These are phyloP conservation scores for Zaprionus kolodkinae DNA, from an alignment of 1,140 invertebrate species.

Conservation along the genomic window DNA sequence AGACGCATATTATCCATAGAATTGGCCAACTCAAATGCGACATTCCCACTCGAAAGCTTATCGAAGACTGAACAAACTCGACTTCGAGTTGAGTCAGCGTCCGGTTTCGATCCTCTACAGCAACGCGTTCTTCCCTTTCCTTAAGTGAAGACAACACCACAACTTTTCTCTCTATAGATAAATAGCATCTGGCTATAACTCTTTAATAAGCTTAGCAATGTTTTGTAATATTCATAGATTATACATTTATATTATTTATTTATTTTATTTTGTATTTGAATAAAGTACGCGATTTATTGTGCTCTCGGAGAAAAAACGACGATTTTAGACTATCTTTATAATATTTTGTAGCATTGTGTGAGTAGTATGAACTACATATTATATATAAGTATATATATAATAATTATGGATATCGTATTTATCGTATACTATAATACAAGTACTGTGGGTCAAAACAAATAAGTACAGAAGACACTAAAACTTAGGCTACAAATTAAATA, in stretches of 20 bases:
- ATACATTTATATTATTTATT: constrained; percentile 35
- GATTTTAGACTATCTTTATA: constrained; percentile 15
- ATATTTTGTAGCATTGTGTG: constrained; percentile 34
- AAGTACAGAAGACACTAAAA: constrained; percentile 42
- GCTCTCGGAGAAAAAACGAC: constrained; percentile 54
- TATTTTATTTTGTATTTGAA: constrained; percentile 45
- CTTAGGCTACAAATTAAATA: constrained; percentile 57
- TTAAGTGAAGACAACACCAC: constrained; percentile 8
- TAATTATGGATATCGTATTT: constrained; percentile 15
- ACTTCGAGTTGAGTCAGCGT: constrained; percentile 1
- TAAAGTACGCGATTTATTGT: constrained; percentile 61
- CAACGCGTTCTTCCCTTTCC: neutral
- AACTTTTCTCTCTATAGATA: constrained; percentile 35
- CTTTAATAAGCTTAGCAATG: constrained; percentile 68
- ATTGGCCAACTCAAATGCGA: constrained; percentile 33
- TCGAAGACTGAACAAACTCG: constrained; percentile 36
- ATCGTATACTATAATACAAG: constrained; percentile 42
- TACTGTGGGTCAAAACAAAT: constrained; percentile 31
- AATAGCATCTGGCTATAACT: constrained; percentile 65
- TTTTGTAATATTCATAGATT: constrained; percentile 56
- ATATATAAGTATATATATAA: neutral
- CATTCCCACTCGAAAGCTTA: constrained; percentile 55
- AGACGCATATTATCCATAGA: constrained; percentile 35
- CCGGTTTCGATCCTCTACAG: constrained; percentile 6
- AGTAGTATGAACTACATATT: constrained; percentile 1